Base-by-base conservation (phyloP, 2,797 vertebrate species). In the Rhinophrynus dorsalis region DNA sequence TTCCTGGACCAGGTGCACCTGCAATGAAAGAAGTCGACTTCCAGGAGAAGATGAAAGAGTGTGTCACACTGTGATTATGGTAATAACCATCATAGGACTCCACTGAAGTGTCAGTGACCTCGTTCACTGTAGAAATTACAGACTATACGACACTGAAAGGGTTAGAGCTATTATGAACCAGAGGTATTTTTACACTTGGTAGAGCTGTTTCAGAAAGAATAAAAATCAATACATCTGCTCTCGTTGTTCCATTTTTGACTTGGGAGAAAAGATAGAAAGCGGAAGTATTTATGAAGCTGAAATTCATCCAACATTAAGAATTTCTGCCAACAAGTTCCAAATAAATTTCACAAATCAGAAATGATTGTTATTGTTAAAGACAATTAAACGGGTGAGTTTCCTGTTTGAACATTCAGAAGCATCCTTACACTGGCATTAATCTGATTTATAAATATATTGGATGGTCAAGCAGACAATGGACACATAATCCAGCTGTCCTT, bases 261-360 rank as follows among this genome's bases (percentile, higher is more conserved):
- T 80, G 23, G 29, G 74, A 48, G 74, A n/a, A n/a, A n/a, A n/a
- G n/a, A n/a, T n/a, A 77, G 48, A 62, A 70, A 54, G 26, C 21
- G 26, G 75, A 75, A 24, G 74, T 75, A 57, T 81, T 79, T 77
- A 55, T 40, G 70, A 82, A 78, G 75, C 79, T 74, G 32, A 32
- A 81, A 54, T 67, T 68, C 75, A 80, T 27, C 62, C 78, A 55
- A 76, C 74, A 68, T 74, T 68, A 78, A 78, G 3, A 48, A 13
- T 64, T 78, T 65, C 18, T 82, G 85, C 85, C 83, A 69, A 61
- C 23, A 29, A 44, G 30, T 15, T 68, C 42, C 55, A 84, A 84
- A 74, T 44, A 68, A 79, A 83, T 79, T 75, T 79, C 81, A 75
- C 59, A 84, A 85, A 85, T 85, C 78, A 83, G 80, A 80, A 69